Base-by-base conservation (phyloP, 53 echinoderm and acorn worm genomes). In the Luidia sarsii region DNA sequence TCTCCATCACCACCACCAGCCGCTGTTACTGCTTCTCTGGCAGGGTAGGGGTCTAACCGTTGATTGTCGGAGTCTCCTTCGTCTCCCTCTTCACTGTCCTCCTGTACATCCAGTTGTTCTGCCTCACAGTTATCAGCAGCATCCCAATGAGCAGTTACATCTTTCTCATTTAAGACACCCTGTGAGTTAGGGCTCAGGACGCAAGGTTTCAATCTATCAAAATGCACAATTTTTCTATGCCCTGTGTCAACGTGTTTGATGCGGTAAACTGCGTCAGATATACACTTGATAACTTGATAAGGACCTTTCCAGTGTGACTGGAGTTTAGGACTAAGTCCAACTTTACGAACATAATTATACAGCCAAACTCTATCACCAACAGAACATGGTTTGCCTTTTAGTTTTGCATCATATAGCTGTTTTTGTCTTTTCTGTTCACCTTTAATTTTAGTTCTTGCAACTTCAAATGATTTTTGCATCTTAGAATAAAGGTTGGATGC, bases 341-440 rank as follows among this genome's bases (percentile, higher is more conserved):
- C 4, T 21, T 54, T 20, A 15, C 55, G 10, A 18, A 54, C 55
- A 54, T 54, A 54, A 54, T 20, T 13, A 20, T 54, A 54, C 10
- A 54, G 21, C 55, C 55, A 54, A 18, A 54, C 55, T 54, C 19
- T 54, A 19, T 54, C 55, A 15, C 55, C 55, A 14, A 14, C 11
- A 6, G 55, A 54, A 20, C 5, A 54, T 18, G 55, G 11, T 5
- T 54, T 11, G 5, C 55, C 55, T 54, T 54, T 54, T 20, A 54
- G 5, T 20, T 54, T 54, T 20, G 21, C 14, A 54, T 54, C 55
- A 54, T 54, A 54, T 21, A 54, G 5, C 55, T 20, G 10, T 19
- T 54, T 54, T 54, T 54, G 55, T 54, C 55, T 9, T 20, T 54
- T 54, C 19, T 54, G 55, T 54, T 54, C 55, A 14, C 55, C 55